Conservation (phyloP, 2,888 invertebrate genomes). For the Hoplodrina blanda region DNA sequence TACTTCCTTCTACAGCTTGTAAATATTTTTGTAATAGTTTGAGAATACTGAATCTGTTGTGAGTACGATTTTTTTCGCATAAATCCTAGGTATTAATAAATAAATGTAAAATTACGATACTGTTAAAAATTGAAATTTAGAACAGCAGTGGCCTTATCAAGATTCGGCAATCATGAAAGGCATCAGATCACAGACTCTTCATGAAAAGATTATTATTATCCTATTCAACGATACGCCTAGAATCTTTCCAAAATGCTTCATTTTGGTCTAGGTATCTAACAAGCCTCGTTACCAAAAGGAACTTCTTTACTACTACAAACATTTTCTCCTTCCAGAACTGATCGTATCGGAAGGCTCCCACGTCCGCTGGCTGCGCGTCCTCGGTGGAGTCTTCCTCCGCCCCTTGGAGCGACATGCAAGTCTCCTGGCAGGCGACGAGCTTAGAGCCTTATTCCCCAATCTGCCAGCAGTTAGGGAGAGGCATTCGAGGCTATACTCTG, state of each 20-base stretch:
- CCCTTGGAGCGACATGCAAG: slow-evolving; percentile 92
- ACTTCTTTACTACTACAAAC: not conserved
- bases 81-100: not conserved
- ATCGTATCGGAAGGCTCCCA: slow-evolving; percentile 97
- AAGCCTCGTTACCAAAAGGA: not conserved
- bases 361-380: slow-evolving; percentile 96
- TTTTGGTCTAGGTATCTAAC: not conserved
- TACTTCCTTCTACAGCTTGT: not conserved
- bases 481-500: slow-evolving; percentile 80
- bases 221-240: not conserved
- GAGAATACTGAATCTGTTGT: not conserved
- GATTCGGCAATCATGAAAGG: too few species aligned
- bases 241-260: not conserved
- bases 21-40: not conserved
- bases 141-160: too few species aligned
- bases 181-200: too few species aligned
- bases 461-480: slow-evolving; percentile 93
- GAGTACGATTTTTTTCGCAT: too few species aligned
- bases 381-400: slow-evolving; percentile 95
- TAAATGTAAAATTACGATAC: not conserved
- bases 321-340: slow-evolving; percentile 87
- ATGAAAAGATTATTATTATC: too few species aligned
- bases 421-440: slow-evolving; percentile 94
- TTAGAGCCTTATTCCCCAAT: slow-evolving; percentile 95
- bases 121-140: too few species aligned